Evolutionary conservation across 2,797 vertebrate genomes (phyloP).

Genomic region (Kryptolebias ocellatus): DNA sequence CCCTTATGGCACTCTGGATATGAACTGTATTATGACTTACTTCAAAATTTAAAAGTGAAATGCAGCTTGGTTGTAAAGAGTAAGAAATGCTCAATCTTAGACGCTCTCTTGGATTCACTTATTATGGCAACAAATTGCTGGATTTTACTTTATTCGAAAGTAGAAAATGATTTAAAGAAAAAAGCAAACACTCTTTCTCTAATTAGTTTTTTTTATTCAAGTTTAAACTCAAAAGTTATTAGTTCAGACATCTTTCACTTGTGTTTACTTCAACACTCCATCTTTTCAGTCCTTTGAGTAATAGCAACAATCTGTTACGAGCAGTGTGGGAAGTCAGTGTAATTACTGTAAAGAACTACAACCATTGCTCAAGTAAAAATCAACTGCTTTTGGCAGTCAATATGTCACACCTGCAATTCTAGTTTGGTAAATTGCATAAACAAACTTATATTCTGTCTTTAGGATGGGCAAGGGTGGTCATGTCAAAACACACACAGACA

Average conservation of each 20-base stretch:
- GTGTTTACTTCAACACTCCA: background rate
- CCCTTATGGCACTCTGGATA: conserved; percentile 4
- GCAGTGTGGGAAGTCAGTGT: background rate
- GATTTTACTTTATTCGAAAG: background rate
- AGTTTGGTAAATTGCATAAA: background rate
- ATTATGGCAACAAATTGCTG: background rate
- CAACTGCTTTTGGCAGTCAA: conserved; percentile 14
- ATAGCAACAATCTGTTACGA: conserved; percentile 19
- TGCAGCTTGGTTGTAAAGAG: background rate
- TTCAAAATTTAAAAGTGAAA: conserved; percentile 3
- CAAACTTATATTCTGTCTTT: background rate
- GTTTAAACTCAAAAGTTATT: background rate
- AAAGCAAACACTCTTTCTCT: background rate
- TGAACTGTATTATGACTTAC: background rate
- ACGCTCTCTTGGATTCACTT: too few species aligned
- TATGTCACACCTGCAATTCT: conserved; percentile 17
- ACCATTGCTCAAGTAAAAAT: conserved; percentile 14
- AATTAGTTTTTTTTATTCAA: conserved; percentile 5
- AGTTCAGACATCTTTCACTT: background rate
- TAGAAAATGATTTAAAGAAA: background rate
- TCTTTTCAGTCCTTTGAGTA: conserved; percentile 9
- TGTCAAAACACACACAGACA: too few species aligned
- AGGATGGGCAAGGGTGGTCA: too few species aligned
- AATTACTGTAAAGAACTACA: conserved; percentile 1
- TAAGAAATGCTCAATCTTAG: background rate